These are phyloP conservation scores for Acanthiza pusilla DNA, from an alignment of 2,797 vertebrate genomes.

Conservation along the genomic window DNA sequence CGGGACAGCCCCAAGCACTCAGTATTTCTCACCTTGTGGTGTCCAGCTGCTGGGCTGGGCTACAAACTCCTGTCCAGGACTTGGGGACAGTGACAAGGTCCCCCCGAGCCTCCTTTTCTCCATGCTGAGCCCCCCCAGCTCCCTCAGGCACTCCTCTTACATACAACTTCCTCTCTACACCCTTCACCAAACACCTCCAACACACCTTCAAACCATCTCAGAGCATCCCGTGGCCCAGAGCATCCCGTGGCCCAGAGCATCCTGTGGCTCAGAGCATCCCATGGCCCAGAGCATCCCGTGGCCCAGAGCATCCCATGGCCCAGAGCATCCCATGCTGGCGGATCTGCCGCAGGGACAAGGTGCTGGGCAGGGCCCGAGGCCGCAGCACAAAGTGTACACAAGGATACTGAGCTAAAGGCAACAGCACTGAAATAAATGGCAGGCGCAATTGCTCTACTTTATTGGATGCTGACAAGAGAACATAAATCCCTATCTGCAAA, in stretches of 20 bases:
- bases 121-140: not conserved
- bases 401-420: conserved; percentile 17
- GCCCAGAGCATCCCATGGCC: accelerated
- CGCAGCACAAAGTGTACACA: not conserved
- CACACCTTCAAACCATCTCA: accelerated
- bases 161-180: not conserved
- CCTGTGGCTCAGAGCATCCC: accelerated
- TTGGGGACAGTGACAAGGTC: not conserved
- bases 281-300: accelerated
- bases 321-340: accelerated
- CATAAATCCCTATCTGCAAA: conserved; percentile 68
- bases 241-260: accelerated
- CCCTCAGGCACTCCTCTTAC: accelerated
- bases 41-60: not conserved
- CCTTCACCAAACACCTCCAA: accelerated
- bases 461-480: conserved; percentile 58
- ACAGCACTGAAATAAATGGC: conserved; percentile 47
- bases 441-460: conserved; percentile 56
- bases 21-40: accelerated
- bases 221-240: accelerated
- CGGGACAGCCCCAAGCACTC: not conserved
- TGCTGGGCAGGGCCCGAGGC: not conserved
- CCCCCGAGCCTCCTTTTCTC: not conserved
- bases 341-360: accelerated
- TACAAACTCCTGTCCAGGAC: not conserved